A percentile compares a stretch with the other conserved stretches of the same genome.
Conservation (phyloP, 2,888 invertebrate species). For the Zele albiditarsus region DNA sequence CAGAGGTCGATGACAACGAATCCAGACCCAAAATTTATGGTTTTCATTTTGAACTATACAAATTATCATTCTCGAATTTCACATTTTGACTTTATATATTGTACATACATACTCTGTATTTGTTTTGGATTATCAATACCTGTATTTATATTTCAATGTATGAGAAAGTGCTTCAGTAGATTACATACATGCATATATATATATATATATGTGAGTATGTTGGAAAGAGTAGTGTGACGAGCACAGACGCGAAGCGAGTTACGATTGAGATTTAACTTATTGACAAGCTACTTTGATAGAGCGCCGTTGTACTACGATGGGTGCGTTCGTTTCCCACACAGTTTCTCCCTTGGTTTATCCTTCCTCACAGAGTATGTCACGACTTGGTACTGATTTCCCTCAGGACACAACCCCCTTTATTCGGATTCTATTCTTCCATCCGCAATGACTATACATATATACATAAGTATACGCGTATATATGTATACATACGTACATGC, state of each 20-base stretch:
- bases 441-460: conserved; percentile 64
- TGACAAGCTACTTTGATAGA: conserved; percentile 72
- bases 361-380: conserved; percentile 38
- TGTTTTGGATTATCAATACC: not conserved
- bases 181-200: not conserved
- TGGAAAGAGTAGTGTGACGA: conserved; percentile 21
- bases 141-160: conserved; percentile 9
- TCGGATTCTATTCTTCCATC: conserved; percentile 71
- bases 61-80: not conserved
- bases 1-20: too few species aligned
- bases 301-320: conserved; percentile 41
- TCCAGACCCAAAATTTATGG: too few species aligned
- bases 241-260: conserved; percentile 67
- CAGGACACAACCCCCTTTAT: conserved; percentile 65
- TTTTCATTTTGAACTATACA: too few species aligned
- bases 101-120: not conserved
- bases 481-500: conserved; percentile 13
- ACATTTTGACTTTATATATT: not conserved
- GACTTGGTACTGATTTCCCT: conserved; percentile 70
- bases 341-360: conserved; percentile 27
- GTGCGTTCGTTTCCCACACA: conserved; percentile 18
- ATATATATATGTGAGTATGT: conserved; percentile 11
- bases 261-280: conserved; percentile 73
- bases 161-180: conserved; percentile 8
- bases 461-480: not conserved